These are phyloP conservation scores for Galaxea fascicularis DNA, from an alignment of 92 coral and sea anemone genomes.

Conservation along the genomic window DNA sequence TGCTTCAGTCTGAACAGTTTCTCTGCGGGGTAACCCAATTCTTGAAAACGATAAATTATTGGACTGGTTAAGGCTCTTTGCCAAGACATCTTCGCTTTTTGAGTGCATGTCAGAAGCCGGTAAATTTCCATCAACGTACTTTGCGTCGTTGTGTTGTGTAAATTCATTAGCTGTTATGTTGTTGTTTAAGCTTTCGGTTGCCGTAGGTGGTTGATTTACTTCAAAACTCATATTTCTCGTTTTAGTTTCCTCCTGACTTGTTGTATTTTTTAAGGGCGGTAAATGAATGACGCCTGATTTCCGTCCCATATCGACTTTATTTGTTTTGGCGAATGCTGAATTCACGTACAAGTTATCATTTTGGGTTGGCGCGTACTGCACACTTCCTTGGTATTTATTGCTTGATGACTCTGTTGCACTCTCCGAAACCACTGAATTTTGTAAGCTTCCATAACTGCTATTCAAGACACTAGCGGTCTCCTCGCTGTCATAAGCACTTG, in stretches of 20 bases:
- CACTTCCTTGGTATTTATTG: neutral
- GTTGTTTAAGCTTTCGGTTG: constrained; percentile 15
- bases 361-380: neutral
- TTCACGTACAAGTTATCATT: constrained; percentile 4
- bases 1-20: neutral
- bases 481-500: neutral
- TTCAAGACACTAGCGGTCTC: neutral
- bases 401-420: neutral
- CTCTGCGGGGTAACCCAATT: neutral
- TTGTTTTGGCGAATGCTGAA: constrained; percentile 5
- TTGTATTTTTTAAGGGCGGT: constrained; percentile 11
- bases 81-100: neutral
- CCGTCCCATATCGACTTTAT: neutral
- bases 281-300: constrained; percentile 1
- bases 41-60: neutral
- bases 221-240: constrained; percentile 4
- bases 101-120: neutral
- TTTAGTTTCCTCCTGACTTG: neutral
- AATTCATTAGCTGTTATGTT: neutral
- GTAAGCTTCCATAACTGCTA: constrained; percentile 21
- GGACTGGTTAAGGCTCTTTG: neutral
- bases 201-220: neutral
- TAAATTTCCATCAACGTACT: neutral
- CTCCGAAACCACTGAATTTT: constrained; percentile 5
- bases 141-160: constrained; percentile 1